Percentiles rank a stretch among this genome's conserved stretches.
Conservation (phyloP, 2,888 invertebrate genomes). For the Catocala fraxini region DNA sequence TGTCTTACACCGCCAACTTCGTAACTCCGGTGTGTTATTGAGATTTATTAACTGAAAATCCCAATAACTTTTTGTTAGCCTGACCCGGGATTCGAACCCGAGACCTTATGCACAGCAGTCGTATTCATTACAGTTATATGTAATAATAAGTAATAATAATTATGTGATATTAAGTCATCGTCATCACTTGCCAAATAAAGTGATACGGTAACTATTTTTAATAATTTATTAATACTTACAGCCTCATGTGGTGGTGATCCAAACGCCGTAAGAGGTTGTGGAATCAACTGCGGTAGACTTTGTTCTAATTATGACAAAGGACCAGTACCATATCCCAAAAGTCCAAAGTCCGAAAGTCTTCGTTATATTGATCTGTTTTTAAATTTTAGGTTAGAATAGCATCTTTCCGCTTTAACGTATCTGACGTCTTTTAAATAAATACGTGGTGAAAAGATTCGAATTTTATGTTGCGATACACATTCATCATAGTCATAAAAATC, state of each 20-base stretch:
- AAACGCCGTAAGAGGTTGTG: constrained; percentile 52
- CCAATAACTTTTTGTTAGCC: no score
- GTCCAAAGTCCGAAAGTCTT: constrained; percentile 11
- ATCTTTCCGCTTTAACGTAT: constrained; percentile 13
- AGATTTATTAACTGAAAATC: no score
- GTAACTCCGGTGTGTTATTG: no score
- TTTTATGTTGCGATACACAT: constrained; percentile 15
- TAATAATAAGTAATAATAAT: no score
- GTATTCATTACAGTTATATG: no score
- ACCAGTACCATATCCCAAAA: constrained; percentile 26
- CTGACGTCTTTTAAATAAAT: constrained; percentile 12
- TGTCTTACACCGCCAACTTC: no score
- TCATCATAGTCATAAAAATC: constrained; percentile 23
- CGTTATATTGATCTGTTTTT: constrained; percentile 8
- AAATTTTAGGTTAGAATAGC: constrained; percentile 8
- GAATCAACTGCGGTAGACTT: constrained; percentile 42
- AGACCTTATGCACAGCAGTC: no score
- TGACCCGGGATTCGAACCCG: no score
- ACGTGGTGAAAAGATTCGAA: constrained; percentile 11
- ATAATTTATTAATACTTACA: constrained; percentile 11
- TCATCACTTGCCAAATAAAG: not conserved
- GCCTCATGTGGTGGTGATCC: constrained; percentile 52
- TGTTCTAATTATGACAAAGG: constrained; percentile 40
- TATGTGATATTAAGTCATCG: not conserved
- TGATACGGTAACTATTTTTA: no score